Base-by-base conservation (phyloP, 37 sponge, comb jelly and placozoan genomes). In the Halichondria panicea region DNA sequence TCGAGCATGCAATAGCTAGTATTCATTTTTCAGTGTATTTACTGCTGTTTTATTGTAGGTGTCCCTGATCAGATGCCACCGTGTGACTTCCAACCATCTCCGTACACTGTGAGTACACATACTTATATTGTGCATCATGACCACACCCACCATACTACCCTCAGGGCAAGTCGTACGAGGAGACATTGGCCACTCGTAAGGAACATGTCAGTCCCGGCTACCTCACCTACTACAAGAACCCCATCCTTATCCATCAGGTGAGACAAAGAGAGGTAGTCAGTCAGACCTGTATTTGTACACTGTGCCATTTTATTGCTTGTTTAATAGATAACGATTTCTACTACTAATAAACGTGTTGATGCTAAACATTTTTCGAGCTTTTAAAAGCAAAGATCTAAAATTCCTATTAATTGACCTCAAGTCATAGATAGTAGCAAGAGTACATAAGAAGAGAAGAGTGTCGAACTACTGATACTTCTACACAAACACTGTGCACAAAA, bases 181-280 rank as follows among this genome's bases (percentile, higher is more conserved):
- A 69, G 34, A 60, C 56, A 27, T 33, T 36, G 52, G 73, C 42
- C 3, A 66, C 81, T 7, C 56, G 95, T 30, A 76, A 82, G 78
- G 28, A 71, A 11, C 68, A 84, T 52, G 40, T 94, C 36, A 87
- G 43, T 48, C 95, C 95, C 25, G 89, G 72, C 3, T 28, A 81
- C 9, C 19, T 91, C 45, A 70, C 92, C 34, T 88, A 85, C 77
- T 94, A 92, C 88, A 87, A 83, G 75, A 74, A 87, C 32, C 89
- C 86, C 37, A 36, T 94, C 2, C 81, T 90, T 4, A 68, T 91
- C n/a, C 77, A 92, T 40, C 93, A 92, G 82, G 93, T 89, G 27
- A 36, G 28, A 7, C 25, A 41, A 24, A 5, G 5, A n/a, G 12
- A 27, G 6, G 25, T 27, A 58, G 12, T n/a, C 60, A 8, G n/a